A percentile compares a stretch with the other conserved stretches of the same genome.
These are phyloP conservation scores for Hyperoodon ampullatus DNA, from an alignment of 2,113 vertebrate genomes.

Conservation along the genomic window DNA sequence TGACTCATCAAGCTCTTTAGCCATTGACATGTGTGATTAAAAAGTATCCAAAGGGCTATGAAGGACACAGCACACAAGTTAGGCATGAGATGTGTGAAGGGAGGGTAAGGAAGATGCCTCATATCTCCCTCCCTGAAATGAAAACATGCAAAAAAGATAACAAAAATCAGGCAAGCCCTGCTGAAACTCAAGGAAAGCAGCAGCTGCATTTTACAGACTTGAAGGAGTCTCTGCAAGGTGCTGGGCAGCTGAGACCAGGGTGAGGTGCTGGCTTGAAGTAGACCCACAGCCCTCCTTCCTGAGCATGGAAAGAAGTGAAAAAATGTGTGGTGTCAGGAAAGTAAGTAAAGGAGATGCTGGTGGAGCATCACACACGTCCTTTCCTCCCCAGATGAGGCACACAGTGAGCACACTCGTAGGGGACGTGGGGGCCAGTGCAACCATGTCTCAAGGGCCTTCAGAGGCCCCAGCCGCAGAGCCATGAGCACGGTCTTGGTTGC, in stretches of 20 bases:
- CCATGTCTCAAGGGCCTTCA: background rate
- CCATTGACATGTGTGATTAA: accelerated
- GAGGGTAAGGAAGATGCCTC: background rate
- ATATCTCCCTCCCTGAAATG: background rate
- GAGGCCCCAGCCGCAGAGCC: background rate
- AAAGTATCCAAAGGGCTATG: background rate
- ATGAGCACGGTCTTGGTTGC: background rate
- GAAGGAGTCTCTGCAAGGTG: background rate
- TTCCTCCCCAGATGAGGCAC: background rate
- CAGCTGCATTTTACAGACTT: background rate
- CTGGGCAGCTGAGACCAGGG: background rate
- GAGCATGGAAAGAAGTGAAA: background rate
- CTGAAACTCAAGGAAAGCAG: background rate
- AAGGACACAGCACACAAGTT: background rate
- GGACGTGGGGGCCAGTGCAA: accelerated
- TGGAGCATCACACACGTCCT: accelerated
- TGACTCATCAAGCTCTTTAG: background rate
- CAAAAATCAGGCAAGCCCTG: background rate
- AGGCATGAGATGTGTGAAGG: background rate
- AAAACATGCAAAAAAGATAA: background rate
- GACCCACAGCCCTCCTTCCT: background rate
- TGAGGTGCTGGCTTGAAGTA: accelerated
- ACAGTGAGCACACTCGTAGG: accelerated
- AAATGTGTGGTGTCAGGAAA: background rate
- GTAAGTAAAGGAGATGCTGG: background rate